A percentile compares a stretch with the other conserved stretches of the same genome.
phyloP scores from a whole-genome alignment of 2,888 invertebrate species.

The Caenorhabditis becei region DNA sequence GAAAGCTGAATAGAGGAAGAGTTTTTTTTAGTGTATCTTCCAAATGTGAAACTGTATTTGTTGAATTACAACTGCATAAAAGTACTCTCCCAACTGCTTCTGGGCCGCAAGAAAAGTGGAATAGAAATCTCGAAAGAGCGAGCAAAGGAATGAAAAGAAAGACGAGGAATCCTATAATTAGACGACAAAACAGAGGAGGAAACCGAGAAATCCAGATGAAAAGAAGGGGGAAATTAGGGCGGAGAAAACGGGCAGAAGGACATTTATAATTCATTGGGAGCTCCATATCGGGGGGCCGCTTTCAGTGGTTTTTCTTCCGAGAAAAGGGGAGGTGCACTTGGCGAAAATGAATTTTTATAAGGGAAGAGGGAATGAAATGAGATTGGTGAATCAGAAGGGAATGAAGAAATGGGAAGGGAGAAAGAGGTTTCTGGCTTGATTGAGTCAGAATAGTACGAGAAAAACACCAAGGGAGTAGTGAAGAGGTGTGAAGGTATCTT shows the following conservation, averaged over 20 bases:
- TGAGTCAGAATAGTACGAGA: too few species aligned
- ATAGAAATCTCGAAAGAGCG: constrained; percentile 7
- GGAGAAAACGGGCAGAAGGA: background rate
- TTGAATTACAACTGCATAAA: too few species aligned
- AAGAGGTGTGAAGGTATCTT: too few species aligned
- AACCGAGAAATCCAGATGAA: constrained; percentile 10
- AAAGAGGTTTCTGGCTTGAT: too few species aligned
- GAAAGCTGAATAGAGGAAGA: too few species aligned
- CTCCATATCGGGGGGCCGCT: background rate
- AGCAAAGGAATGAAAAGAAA: constrained; percentile 7
- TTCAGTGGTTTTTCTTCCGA: background rate
- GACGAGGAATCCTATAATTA: background rate
- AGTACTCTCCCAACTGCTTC: background rate
- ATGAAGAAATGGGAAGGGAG: background rate
- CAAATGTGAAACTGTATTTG: too few species aligned
- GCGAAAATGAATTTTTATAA: background rate
- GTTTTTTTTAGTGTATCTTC: too few species aligned
- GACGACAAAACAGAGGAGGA: background rate
- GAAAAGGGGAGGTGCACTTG: background rate
- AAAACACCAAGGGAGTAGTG: too few species aligned
- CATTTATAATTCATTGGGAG: constrained; percentile 5
- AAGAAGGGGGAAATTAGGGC: constrained; percentile 7
- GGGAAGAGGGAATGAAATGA: background rate
- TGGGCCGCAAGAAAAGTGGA: background rate
- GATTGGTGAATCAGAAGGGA: background rate